Percentiles rank a stretch among this genome's conserved stretches.
Conservation (phyloP, 2,113 vertebrate genomes). For the Dipodomys spectabilis region DNA sequence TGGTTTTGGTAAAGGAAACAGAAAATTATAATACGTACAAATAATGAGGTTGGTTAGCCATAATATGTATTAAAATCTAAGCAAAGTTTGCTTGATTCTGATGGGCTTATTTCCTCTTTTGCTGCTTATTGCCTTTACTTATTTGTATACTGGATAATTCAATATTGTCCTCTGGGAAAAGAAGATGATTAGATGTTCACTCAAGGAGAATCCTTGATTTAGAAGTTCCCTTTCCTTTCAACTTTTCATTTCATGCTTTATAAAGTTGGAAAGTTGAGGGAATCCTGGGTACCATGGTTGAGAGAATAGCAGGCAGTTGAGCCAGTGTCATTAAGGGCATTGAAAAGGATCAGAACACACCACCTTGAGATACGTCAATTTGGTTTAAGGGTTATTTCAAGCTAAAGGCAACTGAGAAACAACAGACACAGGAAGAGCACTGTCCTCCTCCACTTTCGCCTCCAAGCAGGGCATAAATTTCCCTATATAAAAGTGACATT, state of each 20-base stretch:
- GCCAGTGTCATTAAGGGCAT: background rate
- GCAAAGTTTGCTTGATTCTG: background rate
- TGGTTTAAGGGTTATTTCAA: background rate
- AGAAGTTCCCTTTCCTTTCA: background rate
- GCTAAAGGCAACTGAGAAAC: background rate
- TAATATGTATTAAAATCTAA: background rate
- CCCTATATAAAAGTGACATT: background rate
- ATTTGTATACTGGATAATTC: background rate
- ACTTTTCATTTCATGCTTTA: background rate
- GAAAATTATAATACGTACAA: background rate
- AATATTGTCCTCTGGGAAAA: background rate
- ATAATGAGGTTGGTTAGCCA: background rate
- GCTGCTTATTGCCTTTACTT: background rate
- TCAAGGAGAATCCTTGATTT: background rate
- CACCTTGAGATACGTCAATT: background rate
- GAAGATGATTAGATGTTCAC: background rate
- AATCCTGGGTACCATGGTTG: background rate
- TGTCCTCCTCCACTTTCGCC: background rate
- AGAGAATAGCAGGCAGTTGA: background rate
- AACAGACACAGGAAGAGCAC: background rate
- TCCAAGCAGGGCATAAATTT: background rate
- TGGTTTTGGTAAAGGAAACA: background rate
- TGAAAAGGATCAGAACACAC: no score
- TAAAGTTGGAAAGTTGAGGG: background rate
- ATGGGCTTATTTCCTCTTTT: background rate